These are phyloP conservation scores for Drosophila robusta DNA, from an alignment of 2,888 invertebrate genomes.

Conservation along the genomic window DNA sequence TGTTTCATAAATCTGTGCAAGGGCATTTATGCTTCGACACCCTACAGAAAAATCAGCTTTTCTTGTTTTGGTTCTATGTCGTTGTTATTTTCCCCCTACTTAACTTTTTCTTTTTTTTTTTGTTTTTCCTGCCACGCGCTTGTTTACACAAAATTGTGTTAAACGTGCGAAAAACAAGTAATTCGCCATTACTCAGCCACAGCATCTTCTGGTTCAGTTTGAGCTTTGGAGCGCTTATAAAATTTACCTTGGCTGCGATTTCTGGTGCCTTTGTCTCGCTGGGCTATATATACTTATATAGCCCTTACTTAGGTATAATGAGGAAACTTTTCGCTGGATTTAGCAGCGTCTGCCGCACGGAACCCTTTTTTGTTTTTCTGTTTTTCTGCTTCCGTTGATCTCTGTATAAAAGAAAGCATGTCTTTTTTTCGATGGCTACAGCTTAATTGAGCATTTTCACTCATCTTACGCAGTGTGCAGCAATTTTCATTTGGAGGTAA, in stretches of 20 bases:
- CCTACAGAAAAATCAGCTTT: background rate
- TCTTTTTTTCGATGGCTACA: conserved; percentile 3
- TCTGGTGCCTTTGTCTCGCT: conserved; percentile 17
- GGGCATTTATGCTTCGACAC: conserved; percentile 18
- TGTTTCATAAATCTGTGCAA: background rate
- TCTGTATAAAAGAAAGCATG: conserved; percentile 31
- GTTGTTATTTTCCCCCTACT: conserved; percentile 1
- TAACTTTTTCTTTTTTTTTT: conserved; percentile 16
- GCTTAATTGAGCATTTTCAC: conserved; percentile 74
- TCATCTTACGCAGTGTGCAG: conserved; percentile 35
- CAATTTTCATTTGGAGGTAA: conserved; percentile 17
- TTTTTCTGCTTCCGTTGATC: conserved; percentile 18
- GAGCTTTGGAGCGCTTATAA: conserved; percentile 4
- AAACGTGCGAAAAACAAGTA: conserved; percentile 75
- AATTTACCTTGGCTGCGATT: conserved; percentile 38
- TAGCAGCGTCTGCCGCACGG: conserved; percentile 26
- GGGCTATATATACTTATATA: conserved; percentile 7
- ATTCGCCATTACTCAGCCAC: conserved; percentile 72
- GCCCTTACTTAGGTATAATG: conserved; percentile 70
- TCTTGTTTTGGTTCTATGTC: background rate
- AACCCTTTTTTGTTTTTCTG: conserved; percentile 53
- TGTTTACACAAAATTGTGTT: conserved; percentile 76
- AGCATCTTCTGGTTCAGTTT: conserved; percentile 15
- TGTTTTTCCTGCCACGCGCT: conserved; percentile 33
- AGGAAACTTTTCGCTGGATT: conserved; percentile 63